These are phyloP conservation scores for Hydropsyche betteni DNA, from an alignment of 2,888 invertebrate genomes.

Conservation along the genomic window DNA sequence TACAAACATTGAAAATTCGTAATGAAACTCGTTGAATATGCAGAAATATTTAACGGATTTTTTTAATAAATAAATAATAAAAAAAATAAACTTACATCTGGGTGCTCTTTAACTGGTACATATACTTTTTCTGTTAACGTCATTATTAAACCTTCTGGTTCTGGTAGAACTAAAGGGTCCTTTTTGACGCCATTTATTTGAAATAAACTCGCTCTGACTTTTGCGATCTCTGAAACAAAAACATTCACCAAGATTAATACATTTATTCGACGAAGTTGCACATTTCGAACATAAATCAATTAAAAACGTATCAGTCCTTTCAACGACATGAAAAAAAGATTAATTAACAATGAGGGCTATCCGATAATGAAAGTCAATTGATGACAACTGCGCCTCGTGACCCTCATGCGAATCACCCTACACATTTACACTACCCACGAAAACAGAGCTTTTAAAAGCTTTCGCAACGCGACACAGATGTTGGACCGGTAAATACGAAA, in stretches of 20 bases:
- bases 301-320: too few relatives aligned
- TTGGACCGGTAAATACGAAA: not conserved
- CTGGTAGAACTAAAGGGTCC: slow-evolving; percentile 90
- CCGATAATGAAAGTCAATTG: slow-evolving; percentile 21
- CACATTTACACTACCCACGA: not conserved
- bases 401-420: slow-evolving; percentile 29
- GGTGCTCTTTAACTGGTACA: slow-evolving; percentile 99
- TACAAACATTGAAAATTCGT: too few relatives aligned
- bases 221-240: slow-evolving; percentile 90
- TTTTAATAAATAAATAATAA: slow-evolving; percentile 6
- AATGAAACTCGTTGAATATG: too few relatives aligned
- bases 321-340: not conserved
- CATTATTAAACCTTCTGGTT: slow-evolving; percentile 88
- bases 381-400: slow-evolving; percentile 16
- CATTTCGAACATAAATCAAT: too few relatives aligned
- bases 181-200: slow-evolving; percentile 98
- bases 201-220: slow-evolving; percentile 96
- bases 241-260: slow-evolving; percentile 33
- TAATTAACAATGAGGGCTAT: slow-evolving; percentile 10
- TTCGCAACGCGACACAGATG: not conserved
- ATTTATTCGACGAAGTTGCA: too few relatives aligned
- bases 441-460: not conserved
- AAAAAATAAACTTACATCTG: slow-evolving; percentile 86
- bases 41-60: too few relatives aligned
- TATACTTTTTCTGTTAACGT: slow-evolving; percentile 99